phyloP scores from a whole-genome alignment of 1,140 invertebrate species.

The Leptinotarsa texana region DNA sequence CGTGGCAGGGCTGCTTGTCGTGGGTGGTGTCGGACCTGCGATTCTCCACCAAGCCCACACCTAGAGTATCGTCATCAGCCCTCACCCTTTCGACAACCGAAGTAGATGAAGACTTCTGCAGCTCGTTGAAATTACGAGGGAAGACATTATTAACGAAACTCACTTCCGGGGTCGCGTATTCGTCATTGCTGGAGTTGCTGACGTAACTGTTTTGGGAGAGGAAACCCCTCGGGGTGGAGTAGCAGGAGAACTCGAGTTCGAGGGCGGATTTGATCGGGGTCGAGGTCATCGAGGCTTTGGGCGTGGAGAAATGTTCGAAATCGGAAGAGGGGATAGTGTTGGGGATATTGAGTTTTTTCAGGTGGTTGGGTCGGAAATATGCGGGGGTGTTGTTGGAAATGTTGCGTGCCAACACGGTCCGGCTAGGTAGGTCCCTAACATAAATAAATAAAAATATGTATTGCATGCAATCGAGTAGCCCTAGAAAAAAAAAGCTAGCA shows the following conservation, averaged over 20 bases:
- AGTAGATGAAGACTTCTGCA: conserved; percentile 48
- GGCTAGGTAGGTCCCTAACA: conserved; percentile 33
- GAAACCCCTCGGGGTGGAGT: conserved; percentile 28
- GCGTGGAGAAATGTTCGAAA: conserved; percentile 11
- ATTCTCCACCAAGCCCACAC: conserved; percentile 6
- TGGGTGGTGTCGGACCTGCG: conserved; percentile 23
- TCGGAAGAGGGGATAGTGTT: conserved; percentile 33
- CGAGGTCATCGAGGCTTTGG: conserved; percentile 28
- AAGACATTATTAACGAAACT: conserved; percentile 38
- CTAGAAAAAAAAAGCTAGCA: neutral
- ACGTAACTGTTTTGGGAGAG: conserved; percentile 37
- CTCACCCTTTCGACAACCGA: conserved; percentile 38
- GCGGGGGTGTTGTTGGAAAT: neutral
- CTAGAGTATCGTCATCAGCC: conserved; percentile 2
- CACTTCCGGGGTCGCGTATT: conserved; percentile 46
- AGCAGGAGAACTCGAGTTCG: conserved; percentile 13
- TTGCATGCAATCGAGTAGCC: conserved; percentile 14
- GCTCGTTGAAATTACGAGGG: conserved; percentile 42
- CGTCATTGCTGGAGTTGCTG: conserved; percentile 40
- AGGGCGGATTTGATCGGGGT: conserved; percentile 39
- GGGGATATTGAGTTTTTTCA: conserved; percentile 39
- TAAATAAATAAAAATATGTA: conserved; percentile 15
- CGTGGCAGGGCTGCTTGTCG: conserved; percentile 10
- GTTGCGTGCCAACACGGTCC: conserved; percentile 32
- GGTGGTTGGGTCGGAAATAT: conserved; percentile 33